Conservation (phyloP, 2,888 invertebrate genomes). For the Miltochrista miniata region DNA sequence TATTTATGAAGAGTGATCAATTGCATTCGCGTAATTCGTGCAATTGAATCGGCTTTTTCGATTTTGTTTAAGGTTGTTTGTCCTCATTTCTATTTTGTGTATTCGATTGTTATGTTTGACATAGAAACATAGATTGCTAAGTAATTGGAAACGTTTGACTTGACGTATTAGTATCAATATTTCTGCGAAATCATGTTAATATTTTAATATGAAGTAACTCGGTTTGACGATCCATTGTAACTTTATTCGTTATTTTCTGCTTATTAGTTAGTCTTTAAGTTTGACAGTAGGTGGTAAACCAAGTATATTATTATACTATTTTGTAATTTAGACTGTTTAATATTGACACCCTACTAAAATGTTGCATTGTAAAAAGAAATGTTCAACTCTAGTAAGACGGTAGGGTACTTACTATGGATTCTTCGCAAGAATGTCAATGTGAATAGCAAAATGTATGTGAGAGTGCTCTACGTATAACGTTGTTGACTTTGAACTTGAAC, state of each 20-base stretch:
- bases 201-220: constrained; percentile 1
- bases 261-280: no score
- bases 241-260: background rate
- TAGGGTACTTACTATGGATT: background rate
- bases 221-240: background rate
- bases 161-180: constrained; percentile 2
- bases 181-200: constrained; percentile 3
- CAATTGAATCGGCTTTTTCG: constrained; percentile 28
- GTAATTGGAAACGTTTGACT: constrained; percentile 4
- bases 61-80: constrained; percentile 24
- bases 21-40: constrained; percentile 38
- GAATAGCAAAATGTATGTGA: background rate
- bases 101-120: constrained; percentile 1
- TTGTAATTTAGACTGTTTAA: no score
- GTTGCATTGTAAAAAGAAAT: background rate
- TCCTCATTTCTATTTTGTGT: constrained; percentile 9
- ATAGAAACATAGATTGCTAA: constrained; percentile 1
- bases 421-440: background rate
- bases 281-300: background rate
- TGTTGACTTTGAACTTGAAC: background rate
- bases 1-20: constrained; percentile 35
- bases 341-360: background rate
- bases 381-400: background rate
- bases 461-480: background rate
- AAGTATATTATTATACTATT: background rate